Evolutionary conservation across 2,113 vertebrate genomes (phyloP).

Genomic region (Morone saxatilis): DNA sequence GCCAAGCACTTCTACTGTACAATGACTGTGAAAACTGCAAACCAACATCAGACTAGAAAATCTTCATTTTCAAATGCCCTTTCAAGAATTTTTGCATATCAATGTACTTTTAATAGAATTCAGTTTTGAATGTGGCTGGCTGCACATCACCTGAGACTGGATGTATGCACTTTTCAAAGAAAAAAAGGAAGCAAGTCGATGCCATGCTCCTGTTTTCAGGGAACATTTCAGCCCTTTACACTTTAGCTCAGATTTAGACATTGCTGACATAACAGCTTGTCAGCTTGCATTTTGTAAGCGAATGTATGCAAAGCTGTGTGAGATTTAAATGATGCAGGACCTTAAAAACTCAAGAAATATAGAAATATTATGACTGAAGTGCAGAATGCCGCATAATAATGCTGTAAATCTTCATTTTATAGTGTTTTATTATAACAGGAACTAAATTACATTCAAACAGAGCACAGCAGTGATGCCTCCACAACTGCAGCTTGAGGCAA

Average conservation of each 20-base stretch:
- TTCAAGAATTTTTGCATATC: slow-evolving; percentile 52
- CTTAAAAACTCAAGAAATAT: background rate
- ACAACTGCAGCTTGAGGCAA: background rate
- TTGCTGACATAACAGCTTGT: slow-evolving; percentile 47
- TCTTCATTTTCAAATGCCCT: slow-evolving; percentile 47
- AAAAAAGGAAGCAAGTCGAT: background rate
- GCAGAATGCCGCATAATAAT: background rate
- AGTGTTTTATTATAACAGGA: background rate
- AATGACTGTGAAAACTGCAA: slow-evolving; percentile 6
- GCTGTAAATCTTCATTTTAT: background rate
- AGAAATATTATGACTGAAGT: background rate
- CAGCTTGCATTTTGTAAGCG: slow-evolving; percentile 16
- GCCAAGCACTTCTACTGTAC: background rate
- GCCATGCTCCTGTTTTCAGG: slow-evolving; percentile 23
- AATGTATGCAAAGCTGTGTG: slow-evolving; percentile 12
- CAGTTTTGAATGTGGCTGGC: slow-evolving; percentile 29
- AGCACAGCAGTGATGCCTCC: background rate
- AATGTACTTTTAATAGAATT: slow-evolving; percentile 47
- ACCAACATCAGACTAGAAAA: slow-evolving; percentile 17
- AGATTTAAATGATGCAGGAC: slow-evolving; percentile 8
- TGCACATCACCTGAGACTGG: slow-evolving; percentile 56
- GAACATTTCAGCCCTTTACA: slow-evolving; percentile 41
- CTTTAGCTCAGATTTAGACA: slow-evolving; percentile 10
- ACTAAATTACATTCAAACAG: slow-evolving; percentile 9
- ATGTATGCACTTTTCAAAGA: slow-evolving; percentile 45